phyloP scores from a whole-genome alignment of 2,113 vertebrate species.

The Otus sunia region DNA sequence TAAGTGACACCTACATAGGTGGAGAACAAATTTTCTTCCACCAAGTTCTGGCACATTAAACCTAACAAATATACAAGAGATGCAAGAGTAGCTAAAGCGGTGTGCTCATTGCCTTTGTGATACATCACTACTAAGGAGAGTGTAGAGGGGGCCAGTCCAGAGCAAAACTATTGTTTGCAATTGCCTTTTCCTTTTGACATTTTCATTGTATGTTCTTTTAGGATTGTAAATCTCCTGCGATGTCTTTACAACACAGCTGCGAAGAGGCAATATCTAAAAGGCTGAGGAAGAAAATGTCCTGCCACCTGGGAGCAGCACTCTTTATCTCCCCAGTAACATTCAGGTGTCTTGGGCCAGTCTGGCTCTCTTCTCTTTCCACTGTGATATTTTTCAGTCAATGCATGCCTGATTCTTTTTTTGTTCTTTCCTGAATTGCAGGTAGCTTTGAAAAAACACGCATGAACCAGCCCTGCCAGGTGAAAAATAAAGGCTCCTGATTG shows the following conservation, averaged over 20 bases:
- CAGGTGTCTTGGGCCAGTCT: neutral
- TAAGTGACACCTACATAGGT: neutral
- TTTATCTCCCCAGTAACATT: conserved; percentile 48
- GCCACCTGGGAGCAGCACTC: conserved; percentile 59
- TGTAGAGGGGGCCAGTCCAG: conserved; percentile 23
- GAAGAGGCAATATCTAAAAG: conserved; percentile 54
- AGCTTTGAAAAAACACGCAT: conserved; percentile 56
- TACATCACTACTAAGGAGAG: neutral
- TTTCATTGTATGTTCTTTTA: conserved; percentile 52
- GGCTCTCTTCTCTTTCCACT: conserved; percentile 51
- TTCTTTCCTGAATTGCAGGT: conserved; percentile 65
- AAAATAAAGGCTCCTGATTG: conserved; percentile 68
- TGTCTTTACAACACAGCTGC: conserved; percentile 54
- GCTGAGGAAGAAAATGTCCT: conserved; percentile 62
- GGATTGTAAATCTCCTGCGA: conserved; percentile 51
- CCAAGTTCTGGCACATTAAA: conserved; percentile 18
- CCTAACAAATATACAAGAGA: neutral
- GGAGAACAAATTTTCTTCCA: conserved; percentile 12
- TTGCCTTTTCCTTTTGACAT: conserved; percentile 60
- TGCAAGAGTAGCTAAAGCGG: neutral
- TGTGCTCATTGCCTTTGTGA: conserved; percentile 46
- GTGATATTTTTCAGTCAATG: conserved; percentile 55
- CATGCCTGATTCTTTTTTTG: conserved; percentile 45
- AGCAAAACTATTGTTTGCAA: conserved; percentile 60
- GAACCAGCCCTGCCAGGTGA: conserved; percentile 56